Conservation (phyloP, 1,140 invertebrate genomes). For the Nasonia vitripennis region DNA sequence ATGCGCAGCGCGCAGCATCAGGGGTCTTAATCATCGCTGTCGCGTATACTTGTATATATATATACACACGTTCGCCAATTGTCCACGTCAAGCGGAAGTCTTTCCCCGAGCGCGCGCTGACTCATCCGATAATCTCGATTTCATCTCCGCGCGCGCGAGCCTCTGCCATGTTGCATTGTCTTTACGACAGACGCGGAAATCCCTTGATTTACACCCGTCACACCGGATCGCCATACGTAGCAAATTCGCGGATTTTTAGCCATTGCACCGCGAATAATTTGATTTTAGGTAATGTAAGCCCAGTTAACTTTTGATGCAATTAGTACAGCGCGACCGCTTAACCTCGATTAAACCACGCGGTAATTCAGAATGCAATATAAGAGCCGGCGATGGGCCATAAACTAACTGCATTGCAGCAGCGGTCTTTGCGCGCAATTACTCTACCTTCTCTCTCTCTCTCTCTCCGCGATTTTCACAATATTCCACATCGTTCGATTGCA, state of each 20-base stretch:
- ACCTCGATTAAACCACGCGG: not conserved
- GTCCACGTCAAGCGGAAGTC: slow-evolving; percentile 22
- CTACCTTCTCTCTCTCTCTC: too few species aligned
- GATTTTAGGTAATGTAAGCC: not conserved
- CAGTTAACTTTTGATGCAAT: not conserved
- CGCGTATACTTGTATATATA: not conserved
- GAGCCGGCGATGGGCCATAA: not conserved
- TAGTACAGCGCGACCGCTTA: not conserved
- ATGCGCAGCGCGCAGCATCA: not conserved
- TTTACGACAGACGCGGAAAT: too few species aligned
- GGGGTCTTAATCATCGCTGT: slow-evolving; percentile 8
- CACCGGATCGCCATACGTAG: too few species aligned
- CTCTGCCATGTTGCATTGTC: too few species aligned
- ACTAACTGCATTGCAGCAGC: not conserved
- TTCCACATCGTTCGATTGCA: too few species aligned
- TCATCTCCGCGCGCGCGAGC: slow-evolving; percentile 11
- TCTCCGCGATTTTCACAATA: not conserved
- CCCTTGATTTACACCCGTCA: too few species aligned
- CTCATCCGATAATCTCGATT: slow-evolving; percentile 21
- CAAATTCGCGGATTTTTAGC: too few species aligned
- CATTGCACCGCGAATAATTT: too few species aligned
- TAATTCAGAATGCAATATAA: not conserved
- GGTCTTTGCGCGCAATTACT: too few species aligned
- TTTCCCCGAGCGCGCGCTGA: not conserved
- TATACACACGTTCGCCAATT: slow-evolving; percentile 6